These are phyloP conservation scores for Apodemus agrarius DNA, from an alignment of 2,797 vertebrate genomes.

Conservation along the genomic window DNA sequence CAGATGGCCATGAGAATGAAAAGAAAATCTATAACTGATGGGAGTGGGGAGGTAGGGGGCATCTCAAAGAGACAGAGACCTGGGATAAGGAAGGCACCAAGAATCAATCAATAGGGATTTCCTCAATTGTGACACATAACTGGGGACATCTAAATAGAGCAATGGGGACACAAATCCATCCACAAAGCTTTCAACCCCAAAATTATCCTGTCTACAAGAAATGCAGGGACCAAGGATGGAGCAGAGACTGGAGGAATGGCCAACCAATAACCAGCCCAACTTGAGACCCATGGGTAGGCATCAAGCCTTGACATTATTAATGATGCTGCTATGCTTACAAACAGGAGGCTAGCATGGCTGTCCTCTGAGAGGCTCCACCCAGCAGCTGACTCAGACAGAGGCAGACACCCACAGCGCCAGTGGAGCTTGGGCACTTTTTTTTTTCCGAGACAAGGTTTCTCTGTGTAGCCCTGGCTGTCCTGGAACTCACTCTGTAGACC, in stretches of 20 bases:
- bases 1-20: neutral
- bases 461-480: too few relatives aligned
- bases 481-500: too few relatives aligned
- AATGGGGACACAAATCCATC: neutral
- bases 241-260: neutral
- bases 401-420: neutral
- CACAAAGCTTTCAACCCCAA: neutral
- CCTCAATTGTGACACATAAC: neutral
- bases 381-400: neutral
- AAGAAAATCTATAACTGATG: neutral
- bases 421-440: neutral
- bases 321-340: neutral
- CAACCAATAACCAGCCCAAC: neutral
- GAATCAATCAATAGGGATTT: neutral
- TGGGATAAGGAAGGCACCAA: neutral
- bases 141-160: neutral
- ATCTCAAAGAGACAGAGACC: neutral
- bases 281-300: neutral
- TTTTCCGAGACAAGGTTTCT: too few relatives aligned
- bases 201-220: neutral
- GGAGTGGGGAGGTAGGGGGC: neutral
- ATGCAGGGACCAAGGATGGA: neutral
- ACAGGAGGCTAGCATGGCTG: neutral
- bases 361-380: neutral
- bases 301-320: neutral